Percentiles rank a stretch among this genome's conserved stretches.
These are phyloP conservation scores for Nycticorax nycticorax DNA, from an alignment of 2,113 vertebrate species.

Conservation along the genomic window DNA sequence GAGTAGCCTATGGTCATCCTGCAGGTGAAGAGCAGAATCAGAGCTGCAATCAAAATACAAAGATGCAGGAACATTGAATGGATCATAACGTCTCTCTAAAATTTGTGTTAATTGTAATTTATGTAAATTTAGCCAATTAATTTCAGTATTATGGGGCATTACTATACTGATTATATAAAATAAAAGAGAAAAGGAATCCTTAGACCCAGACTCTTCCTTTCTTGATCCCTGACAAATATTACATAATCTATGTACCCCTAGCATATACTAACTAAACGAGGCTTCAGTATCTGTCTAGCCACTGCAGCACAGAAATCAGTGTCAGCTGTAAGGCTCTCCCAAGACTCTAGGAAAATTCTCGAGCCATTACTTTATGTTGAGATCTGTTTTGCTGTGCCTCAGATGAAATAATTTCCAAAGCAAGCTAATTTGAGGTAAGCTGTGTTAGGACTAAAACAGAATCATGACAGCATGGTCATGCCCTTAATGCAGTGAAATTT, in stretches of 20 bases:
- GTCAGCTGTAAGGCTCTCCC: background rate
- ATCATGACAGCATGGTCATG: background rate
- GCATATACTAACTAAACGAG: background rate
- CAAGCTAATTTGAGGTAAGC: rapidly evolving
- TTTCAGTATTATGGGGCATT: background rate
- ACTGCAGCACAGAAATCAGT: background rate
- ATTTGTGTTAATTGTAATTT: background rate
- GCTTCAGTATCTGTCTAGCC: background rate
- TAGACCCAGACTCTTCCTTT: background rate
- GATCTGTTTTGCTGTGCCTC: background rate
- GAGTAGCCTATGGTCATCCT: background rate
- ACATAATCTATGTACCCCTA: background rate
- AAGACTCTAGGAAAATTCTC: background rate
- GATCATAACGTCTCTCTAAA: background rate
- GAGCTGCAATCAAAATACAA: background rate
- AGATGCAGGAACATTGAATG: background rate
- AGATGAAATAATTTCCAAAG: background rate
- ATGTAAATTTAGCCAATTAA: background rate
- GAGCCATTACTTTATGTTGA: background rate
- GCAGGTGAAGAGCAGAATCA: background rate
- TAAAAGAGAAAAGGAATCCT: background rate
- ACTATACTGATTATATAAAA: background rate
- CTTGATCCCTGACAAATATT: background rate
- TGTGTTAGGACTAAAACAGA: rapidly evolving
- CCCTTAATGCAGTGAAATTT: background rate